phyloP scores from a whole-genome alignment of 2,113 vertebrate genomes.

The Notothenia rossii region DNA sequence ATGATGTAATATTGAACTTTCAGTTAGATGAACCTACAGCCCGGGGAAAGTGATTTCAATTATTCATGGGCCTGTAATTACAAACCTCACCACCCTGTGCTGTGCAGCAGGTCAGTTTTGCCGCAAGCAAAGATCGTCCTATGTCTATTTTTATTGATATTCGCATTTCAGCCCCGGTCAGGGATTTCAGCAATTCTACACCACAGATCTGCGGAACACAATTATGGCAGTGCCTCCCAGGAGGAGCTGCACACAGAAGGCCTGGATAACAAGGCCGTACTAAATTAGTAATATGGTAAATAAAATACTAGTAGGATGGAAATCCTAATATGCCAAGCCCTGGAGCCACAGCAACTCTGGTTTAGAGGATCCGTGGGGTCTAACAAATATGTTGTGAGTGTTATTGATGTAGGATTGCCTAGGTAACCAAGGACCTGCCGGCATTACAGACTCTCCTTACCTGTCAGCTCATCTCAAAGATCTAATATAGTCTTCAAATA shows the following conservation, averaged over 20 bases:
- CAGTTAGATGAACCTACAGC: conserved; percentile 72
- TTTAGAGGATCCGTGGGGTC: conserved; percentile 46
- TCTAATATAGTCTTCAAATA: neutral
- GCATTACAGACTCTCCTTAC: conserved; percentile 9
- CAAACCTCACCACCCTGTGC: conserved; percentile 59
- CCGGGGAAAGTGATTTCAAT: conserved; percentile 75
- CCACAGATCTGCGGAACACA: conserved; percentile 69
- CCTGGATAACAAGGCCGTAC: conserved; percentile 73
- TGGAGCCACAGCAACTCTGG: conserved; percentile 51
- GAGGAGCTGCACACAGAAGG: conserved; percentile 58
- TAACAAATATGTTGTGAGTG: conserved; percentile 57
- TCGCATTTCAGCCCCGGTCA: conserved; percentile 77
- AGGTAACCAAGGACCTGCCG: conserved; percentile 29
- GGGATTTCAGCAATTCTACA: conserved; percentile 69
- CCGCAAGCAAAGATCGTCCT: conserved; percentile 80
- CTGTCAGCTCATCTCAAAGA: neutral
- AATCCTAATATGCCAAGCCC: conserved; percentile 63
- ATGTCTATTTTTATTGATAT: conserved; percentile 81
- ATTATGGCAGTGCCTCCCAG: conserved; percentile 72
- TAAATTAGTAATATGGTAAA: conserved; percentile 80
- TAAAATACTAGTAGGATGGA: conserved; percentile 66
- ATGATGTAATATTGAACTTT: conserved; percentile 76
- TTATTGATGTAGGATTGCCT: conserved; percentile 64
- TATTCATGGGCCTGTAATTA: conserved; percentile 82
- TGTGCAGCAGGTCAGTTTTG: conserved; percentile 60